Base-by-base conservation (phyloP, 2,888 invertebrate species). In the Latrodectus hesperus region DNA sequence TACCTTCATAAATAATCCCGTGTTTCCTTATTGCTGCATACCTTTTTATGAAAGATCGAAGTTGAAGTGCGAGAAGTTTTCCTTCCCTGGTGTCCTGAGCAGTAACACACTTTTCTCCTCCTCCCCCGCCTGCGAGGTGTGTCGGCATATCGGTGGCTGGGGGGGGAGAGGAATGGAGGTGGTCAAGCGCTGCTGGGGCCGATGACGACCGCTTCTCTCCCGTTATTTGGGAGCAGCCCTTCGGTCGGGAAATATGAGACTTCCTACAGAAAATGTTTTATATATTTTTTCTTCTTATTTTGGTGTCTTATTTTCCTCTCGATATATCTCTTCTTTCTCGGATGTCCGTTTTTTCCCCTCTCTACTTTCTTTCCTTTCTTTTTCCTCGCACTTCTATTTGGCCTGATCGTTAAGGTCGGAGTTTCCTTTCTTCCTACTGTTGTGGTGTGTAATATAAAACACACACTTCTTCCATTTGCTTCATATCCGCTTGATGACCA, bases 201-300 rank as follows among this genome's bases (percentile, higher is more conserved):
- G 73, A 78, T 84, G 84, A 84, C 77, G 78, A 77, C 77, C 77
- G 84, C 84, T 84, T 84, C 77, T 84, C 84, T 73, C 78, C 84
- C 78, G 53, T 84, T 84, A 84, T 84, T 84, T 84, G 84, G 64
- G 84, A 84, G 53, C 84, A 84, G 84, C 78, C 84, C 73, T 72
- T 83, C 67, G 77, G 84, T 70, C 53, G 77, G 65, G 84, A 84
- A 78, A 84, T 84, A 84, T 78, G 78, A 84, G 84, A 84, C 84
- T 84, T 84, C 84, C 71, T 51, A 22, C 17, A 55, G 26, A 83
- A 71, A 71, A 60, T n/a, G 70, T 72, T 64, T 80, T n/a, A 60
- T 53, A 38, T 72, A 38, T 67, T 75, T 67, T 73, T 82, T 52
- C 72, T 75, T 83, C 53, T 68, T 75, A 74, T 74, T 83, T 73